phyloP scores from a whole-genome alignment of 2,797 vertebrate genomes.

The Acanthis flammea region DNA sequence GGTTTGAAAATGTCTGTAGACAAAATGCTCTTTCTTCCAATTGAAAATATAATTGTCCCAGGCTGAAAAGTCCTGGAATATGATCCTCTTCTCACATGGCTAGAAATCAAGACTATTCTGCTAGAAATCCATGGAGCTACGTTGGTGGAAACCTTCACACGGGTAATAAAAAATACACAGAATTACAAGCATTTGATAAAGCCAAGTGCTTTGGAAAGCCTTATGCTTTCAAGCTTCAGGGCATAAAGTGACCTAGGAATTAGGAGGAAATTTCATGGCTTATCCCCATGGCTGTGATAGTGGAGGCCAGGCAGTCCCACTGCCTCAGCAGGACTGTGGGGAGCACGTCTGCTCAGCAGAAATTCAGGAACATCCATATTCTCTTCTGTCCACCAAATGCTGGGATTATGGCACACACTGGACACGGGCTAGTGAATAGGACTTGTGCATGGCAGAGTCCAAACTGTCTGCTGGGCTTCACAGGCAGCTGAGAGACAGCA shows the following conservation, averaged over 20 bases:
- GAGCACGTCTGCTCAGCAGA: neutral
- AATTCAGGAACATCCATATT: neutral
- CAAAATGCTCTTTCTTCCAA: neutral
- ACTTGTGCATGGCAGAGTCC: neutral
- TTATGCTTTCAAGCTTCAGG: neutral
- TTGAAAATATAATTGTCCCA: neutral
- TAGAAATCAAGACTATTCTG: conserved; percentile 23
- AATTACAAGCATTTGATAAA: conserved; percentile 39
- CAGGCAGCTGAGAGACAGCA: neutral
- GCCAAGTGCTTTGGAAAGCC: conserved; percentile 38
- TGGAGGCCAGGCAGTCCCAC: neutral
- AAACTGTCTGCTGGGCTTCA: neutral
- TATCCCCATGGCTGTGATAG: neutral
- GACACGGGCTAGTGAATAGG: neutral
- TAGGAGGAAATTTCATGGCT: neutral
- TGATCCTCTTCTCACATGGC: neutral
- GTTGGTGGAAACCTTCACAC: neutral
- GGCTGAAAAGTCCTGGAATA: neutral
- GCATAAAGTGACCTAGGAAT: neutral
- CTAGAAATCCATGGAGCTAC: conserved; percentile 3
- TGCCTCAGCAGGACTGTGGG: neutral
- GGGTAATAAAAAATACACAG: conserved; percentile 14
- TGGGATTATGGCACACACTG: neutral
- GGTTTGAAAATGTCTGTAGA: neutral
- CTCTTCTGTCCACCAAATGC: neutral